Base-by-base conservation (phyloP, 2,797 vertebrate genomes). In the Oryzias dopingdopingensis region DNA sequence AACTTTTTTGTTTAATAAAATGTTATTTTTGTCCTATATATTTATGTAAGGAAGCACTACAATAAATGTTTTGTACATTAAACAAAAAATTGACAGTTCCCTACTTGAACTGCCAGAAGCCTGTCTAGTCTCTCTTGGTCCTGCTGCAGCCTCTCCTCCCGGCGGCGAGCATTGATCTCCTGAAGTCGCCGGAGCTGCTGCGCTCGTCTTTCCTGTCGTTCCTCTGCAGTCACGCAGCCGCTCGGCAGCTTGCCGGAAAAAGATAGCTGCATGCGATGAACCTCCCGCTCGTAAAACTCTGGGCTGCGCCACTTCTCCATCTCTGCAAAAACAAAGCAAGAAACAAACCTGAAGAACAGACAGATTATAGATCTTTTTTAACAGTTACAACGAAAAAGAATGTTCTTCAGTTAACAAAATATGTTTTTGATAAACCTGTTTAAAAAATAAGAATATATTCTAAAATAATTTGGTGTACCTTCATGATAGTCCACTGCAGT, bases 231-330 rank as follows among this genome's bases (percentile, higher is more conserved):
- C 80, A 94, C 89, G 0, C 92, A 90, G 69, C 93, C 92, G 0
- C 95, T 92, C 0, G 93, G 90, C 41, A 94, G 90, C 52, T 97
- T 97, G 52, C 85, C 93, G 0, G 96, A 93, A 70, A 96, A 98
- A 0, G 97, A 95, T 52, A 99, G 92, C 89, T 99, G 97, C 89
- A 98, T 95, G 44, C 95, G 95, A 80, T 98, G 96, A 59, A 98
- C 93, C 0, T 97, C 94, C 56, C 82, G 81, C 83, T 98, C 95
- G 0, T 98, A 99, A 82, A 97, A 98, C 61, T 94, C 93, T 0
- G 94, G 94, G 54, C 92, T 95, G 45, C 90, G 86, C 97, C 97
- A 99, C 79, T 95, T 95, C 79, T 94, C 92, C 52, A 98, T 84
- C 82, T 98, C 96, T 99, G 60, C 1, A 7, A 55, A 52, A 37